These are phyloP conservation scores for Myanophis thanlyinensis DNA, from an alignment of 2,113 vertebrate genomes.

Conservation along the genomic window DNA sequence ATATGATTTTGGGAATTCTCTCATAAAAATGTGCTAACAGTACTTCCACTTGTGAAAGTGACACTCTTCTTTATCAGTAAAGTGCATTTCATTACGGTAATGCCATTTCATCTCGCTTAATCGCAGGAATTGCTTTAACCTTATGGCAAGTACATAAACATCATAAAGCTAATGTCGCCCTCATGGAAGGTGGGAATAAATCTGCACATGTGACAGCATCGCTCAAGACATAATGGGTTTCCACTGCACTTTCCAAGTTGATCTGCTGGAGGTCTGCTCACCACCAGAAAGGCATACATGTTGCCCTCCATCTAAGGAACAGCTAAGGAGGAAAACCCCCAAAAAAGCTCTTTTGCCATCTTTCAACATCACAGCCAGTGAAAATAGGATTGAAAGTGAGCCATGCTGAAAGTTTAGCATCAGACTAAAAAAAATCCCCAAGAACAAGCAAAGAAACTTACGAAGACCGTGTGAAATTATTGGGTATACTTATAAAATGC, in stretches of 20 bases:
- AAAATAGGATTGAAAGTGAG: slow-evolving; percentile 31
- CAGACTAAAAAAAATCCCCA: background rate
- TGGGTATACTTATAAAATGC: background rate
- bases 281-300: slow-evolving; percentile 31
- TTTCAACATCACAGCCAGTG: slow-evolving; percentile 21
- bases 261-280: slow-evolving; percentile 43
- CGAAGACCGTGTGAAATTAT: background rate
- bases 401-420: background rate
- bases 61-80: slow-evolving; percentile 83
- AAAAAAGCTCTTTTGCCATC: slow-evolving; percentile 7
- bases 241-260: slow-evolving; percentile 44
- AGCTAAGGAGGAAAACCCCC: slow-evolving; percentile 38
- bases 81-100: slow-evolving; percentile 84
- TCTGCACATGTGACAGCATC: slow-evolving; percentile 70
- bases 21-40: slow-evolving; percentile 82
- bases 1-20: slow-evolving; percentile 86
- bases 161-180: slow-evolving; percentile 78
- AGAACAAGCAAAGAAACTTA: slow-evolving; percentile 4
- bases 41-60: slow-evolving; percentile 82
- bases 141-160: slow-evolving; percentile 80
- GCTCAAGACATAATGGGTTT: slow-evolving; percentile 68
- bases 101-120: slow-evolving; percentile 81
- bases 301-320: slow-evolving; percentile 39
- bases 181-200: slow-evolving; percentile 68
- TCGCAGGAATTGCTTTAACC: slow-evolving; percentile 81